Evolutionary conservation across 2,113 vertebrate genomes (phyloP), one percentile per base, ranked within the genome.

Genomic region (Anolis carolinensis): DNA sequence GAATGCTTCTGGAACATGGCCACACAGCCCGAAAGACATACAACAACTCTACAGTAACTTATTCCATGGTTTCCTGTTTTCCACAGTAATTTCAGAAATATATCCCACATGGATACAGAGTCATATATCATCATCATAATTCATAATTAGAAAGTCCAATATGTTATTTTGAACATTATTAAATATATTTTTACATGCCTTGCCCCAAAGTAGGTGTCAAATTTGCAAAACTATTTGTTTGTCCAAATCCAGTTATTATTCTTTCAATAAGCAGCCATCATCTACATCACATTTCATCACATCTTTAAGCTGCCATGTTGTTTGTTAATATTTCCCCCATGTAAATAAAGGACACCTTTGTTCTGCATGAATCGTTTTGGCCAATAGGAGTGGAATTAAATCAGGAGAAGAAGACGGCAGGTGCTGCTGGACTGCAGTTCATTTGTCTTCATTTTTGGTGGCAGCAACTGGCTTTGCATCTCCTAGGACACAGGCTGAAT

Each of bases 401-500:
- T 52, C 86, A 82, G 20, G 84, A 65, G 30, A 87, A 86, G 68
- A 39, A 78, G 86, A 27, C 70, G 88, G 16, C 81, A 88, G 81
- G 50, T 90, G 74, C 72, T 84, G 63, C 9, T n/a, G 83, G 91
- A 84, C 59, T 62, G 76, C 72, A 59, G n/a, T 20, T 88, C 27
- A 48, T 92, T 92, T 67, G 30, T 88, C 86, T 79, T 25, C 79
- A 84, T 88, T 84, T 86, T 91, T 83, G 87, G 83, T 82, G 71
- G 74, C 7, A 86, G 74, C 7, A 86, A 88, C 78, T 73, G 55
- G 8, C 88, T 90, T 86, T 90, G 89, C 84, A 87, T 91, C 88
- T 92, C 85, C 79, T 83, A 34, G 79, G 80, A 91, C 71, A 91
- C 86, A 85, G 79, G 79, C 81, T 83, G 85, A 90, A 90, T 72